Base-by-base conservation (phyloP, 2,888 invertebrate species). In the Andrena fulva region DNA sequence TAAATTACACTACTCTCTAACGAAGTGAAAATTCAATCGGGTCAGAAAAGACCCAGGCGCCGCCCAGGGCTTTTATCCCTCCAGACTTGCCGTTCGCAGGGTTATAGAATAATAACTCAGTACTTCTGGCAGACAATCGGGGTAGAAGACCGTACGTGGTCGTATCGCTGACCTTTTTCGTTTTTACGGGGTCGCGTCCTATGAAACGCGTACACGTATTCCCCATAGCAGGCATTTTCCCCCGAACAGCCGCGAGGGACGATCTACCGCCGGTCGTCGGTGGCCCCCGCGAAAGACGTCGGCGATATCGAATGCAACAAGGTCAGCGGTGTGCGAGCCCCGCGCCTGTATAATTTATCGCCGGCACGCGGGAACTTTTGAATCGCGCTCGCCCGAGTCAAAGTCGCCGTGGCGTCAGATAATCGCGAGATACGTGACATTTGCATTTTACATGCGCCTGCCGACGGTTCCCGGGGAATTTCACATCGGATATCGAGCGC, bases 401-500 rank as follows among this genome's bases (percentile, higher is more conserved):
- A 48, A 31, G 33, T 60, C 24, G 31, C n/a, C 69, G 16, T 20
- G 48, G 29, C 42, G 42, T 42, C 42, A 27, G 73, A 77, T 77
- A 73, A 73, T 67, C 73, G 67, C 35, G 1, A 33, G 60, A 68
- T 73, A 67, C 66, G 31, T 42, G 67, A 59, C 66, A 52, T 77
- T 77, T 72, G 52, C 62, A 60, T 73, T 62, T 73, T 67, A 54
- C 67, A 54, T 48, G 56, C 54, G 10, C 8, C 35, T 35, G 10
- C 16, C 50, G 33, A 35, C 33, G 24, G 10, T 8, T 20, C 33
- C 4, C 7, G 10, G 7, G 2, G 33, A 68, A 67, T 73, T 73
- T 67, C 42, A 54, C 67, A n/a, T 29, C 4, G 73, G n/a, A 50
- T 20, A 33, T 33, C 71, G 71, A 64, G 12, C 77, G 50, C 48